Evolutionary conservation across 2,113 vertebrate genomes (phyloP).

Genomic region (Cephalopholis sonnerati): DNA sequence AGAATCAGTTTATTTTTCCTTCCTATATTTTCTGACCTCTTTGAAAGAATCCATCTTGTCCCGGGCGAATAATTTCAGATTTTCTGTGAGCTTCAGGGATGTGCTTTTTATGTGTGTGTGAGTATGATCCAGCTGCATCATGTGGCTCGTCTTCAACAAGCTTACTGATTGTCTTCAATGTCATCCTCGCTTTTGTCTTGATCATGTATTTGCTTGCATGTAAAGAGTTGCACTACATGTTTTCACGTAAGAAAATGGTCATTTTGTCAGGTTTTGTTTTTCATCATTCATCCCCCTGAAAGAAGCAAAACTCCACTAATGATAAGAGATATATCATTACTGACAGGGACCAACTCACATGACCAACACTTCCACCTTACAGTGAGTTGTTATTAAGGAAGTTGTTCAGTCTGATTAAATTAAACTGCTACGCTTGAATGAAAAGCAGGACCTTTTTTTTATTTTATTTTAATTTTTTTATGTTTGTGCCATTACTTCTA

Average conservation of each 20-base stretch:
- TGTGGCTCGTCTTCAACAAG: conserved; percentile 38
- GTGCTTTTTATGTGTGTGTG: conserved; percentile 2
- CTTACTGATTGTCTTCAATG: conserved; percentile 13
- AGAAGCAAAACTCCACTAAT: conserved; percentile 3
- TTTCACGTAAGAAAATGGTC: not conserved
- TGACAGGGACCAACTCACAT: conserved; percentile 48
- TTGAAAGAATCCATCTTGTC: conserved; percentile 48
- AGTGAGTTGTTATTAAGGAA: not conserved
- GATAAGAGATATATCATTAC: not conserved
- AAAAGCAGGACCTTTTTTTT: conserved; percentile 1
- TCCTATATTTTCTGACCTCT: conserved; percentile 66
- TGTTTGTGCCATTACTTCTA: conserved; percentile 33
- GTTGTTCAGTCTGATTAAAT: not conserved
- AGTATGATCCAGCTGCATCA: conserved; percentile 33
- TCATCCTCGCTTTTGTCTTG: conserved; percentile 39
- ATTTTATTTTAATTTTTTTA: not conserved
- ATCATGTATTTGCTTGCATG: conserved; percentile 46
- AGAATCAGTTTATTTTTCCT: conserved; percentile 58
- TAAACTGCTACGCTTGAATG: not conserved
- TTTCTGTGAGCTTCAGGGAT: conserved; percentile 44
- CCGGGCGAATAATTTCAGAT: conserved; percentile 24
- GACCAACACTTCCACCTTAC: conserved; percentile 39
- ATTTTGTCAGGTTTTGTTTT: not conserved
- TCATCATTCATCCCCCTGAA: conserved; percentile 2
- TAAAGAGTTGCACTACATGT: conserved; percentile 54